These are phyloP conservation scores for Zaprionus obscuricornis DNA, from an alignment of 2,888 invertebrate genomes.

Conservation along the genomic window DNA sequence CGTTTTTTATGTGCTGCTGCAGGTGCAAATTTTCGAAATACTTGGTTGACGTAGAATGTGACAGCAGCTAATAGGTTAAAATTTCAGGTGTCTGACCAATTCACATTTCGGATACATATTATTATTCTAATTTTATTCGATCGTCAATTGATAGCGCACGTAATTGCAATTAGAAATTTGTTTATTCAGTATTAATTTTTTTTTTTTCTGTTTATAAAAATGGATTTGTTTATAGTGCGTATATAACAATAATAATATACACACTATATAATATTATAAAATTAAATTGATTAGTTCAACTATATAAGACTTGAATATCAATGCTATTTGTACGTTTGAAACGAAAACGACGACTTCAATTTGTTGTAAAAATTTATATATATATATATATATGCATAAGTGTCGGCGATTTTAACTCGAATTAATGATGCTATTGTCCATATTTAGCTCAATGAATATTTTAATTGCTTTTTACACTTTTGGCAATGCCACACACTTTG, in stretches of 20 bases:
- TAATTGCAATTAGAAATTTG: constrained; percentile 49
- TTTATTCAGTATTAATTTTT: too few species aligned
- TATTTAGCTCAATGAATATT: not conserved
- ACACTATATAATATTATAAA: constrained; percentile 1
- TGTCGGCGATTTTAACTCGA: not conserved
- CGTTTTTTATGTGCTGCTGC: too few species aligned
- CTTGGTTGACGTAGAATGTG: constrained; percentile 42
- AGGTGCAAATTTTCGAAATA: constrained; percentile 62
- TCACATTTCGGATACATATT: not conserved
- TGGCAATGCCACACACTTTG: constrained; percentile 87
- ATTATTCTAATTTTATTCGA: too few species aligned
- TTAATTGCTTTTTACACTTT: constrained; percentile 48
- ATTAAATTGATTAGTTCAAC: constrained; percentile 17
- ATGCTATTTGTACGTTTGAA: constrained; percentile 31
- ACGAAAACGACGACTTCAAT: constrained; percentile 20
- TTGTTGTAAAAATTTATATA: constrained; percentile 41
- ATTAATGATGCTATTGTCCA: constrained; percentile 6
- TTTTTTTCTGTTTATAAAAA: constrained; percentile 46
- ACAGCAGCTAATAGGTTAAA: constrained; percentile 69
- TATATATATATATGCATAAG: constrained; percentile 41
- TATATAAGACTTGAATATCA: constrained; percentile 34
- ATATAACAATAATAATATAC: constrained; percentile 26
- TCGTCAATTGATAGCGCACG: constrained; percentile 56
- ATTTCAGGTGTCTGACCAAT: constrained; percentile 50
- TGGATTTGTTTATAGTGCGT: constrained; percentile 54